Conservation (phyloP, 53 echinoderm and acorn worm species). For the Hippasteria phrygiana region DNA sequence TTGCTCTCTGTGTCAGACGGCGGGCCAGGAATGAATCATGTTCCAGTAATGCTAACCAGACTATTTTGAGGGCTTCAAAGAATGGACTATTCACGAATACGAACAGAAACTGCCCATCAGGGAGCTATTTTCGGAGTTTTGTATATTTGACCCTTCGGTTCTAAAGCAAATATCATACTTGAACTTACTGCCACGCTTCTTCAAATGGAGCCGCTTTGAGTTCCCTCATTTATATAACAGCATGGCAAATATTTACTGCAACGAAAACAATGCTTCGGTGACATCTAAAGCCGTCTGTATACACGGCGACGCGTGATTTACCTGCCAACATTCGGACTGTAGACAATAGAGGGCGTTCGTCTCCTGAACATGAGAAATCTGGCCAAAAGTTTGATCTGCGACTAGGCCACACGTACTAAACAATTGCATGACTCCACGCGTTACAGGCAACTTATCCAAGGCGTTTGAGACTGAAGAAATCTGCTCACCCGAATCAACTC, state of each 20-base stretch:
- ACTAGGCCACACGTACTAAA: too few species aligned
- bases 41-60: neutral
- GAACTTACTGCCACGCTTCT: neutral
- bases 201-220: neutral
- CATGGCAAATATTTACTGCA: neutral
- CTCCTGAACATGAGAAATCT: neutral
- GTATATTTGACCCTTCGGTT: neutral
- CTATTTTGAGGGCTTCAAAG: neutral
- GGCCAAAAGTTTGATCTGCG: neutral
- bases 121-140: neutral
- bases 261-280: neutral
- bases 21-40: conserved; percentile 36
- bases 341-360: neutral
- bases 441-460: too few species aligned
- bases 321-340: neutral
- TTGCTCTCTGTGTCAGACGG: neutral
- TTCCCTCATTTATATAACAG: neutral
- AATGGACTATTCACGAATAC: neutral
- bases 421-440: too few species aligned
- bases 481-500: too few species aligned
- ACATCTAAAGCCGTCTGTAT: neutral
- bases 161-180: conserved; percentile 6
- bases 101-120: neutral
- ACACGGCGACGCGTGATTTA: neutral
- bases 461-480: too few species aligned